Percentiles rank a stretch among this genome's conserved stretches.
These are phyloP conservation scores for Leucoraja erinaceus DNA, from an alignment of 2,113 vertebrate species.

Conservation along the genomic window DNA sequence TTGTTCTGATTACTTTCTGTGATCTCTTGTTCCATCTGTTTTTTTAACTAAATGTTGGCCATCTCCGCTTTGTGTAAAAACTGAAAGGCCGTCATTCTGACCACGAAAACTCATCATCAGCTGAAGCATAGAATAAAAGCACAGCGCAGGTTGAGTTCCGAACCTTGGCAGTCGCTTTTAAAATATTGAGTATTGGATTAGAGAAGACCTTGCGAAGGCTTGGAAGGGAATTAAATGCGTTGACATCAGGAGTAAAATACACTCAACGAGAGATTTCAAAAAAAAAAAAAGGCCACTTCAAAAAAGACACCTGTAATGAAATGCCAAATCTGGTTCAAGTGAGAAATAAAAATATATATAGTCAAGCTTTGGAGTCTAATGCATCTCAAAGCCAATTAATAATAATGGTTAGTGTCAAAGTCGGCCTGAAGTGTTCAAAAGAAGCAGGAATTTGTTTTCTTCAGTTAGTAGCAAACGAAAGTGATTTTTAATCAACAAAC, in stretches of 20 bases:
- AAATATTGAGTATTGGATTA: constrained; percentile 24
- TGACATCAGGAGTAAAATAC: constrained; percentile 1
- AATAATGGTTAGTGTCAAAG: neutral
- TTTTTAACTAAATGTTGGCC: neutral
- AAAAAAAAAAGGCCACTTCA: neutral
- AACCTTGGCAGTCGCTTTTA: neutral
- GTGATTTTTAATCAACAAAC: neutral
- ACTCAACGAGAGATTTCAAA: neutral
- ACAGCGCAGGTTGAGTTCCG: neutral
- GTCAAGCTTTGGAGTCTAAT: neutral
- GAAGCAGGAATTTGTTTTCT: neutral
- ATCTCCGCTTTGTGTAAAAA: neutral
- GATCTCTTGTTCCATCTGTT: neutral
- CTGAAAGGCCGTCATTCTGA: neutral
- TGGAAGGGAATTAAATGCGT: constrained; percentile 28
- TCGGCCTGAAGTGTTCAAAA: neutral
- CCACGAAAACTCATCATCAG: neutral
- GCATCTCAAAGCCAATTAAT: constrained; percentile 3
- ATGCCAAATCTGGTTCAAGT: constrained; percentile 5
- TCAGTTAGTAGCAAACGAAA: neutral
- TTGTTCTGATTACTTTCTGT: neutral
- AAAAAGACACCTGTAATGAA: constrained; percentile 6
- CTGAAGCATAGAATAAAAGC: neutral
- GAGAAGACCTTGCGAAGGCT: constrained; percentile 5
- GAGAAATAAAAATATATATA: neutral